Percentiles rank a stretch among this genome's conserved stretches.
Evolutionary conservation across 2,113 vertebrate species (phyloP).

Genomic region (Cromileptes altivelis): DNA sequence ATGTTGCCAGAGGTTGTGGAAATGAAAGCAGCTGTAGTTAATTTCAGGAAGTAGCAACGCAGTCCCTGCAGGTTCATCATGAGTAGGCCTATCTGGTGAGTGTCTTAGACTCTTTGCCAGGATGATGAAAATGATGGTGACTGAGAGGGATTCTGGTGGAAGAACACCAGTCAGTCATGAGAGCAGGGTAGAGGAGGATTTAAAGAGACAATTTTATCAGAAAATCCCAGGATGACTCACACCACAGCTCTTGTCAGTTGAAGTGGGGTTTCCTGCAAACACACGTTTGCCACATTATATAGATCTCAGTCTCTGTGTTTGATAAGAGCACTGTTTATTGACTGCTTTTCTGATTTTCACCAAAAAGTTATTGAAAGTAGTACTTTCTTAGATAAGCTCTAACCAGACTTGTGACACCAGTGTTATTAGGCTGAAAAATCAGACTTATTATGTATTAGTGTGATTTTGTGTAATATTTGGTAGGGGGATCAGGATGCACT

Average conservation of each 20-base stretch:
- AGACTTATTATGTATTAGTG: background rate
- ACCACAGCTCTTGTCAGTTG: conserved; percentile 55
- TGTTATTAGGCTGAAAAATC: background rate
- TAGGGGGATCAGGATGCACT: conserved; percentile 34
- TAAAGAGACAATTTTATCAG: conserved; percentile 54
- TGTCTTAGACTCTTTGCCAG: conserved; percentile 1
- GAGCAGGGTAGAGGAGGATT: conserved; percentile 43
- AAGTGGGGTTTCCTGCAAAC: conserved; percentile 57
- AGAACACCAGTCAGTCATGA: conserved; percentile 46
- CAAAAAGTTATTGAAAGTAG: background rate
- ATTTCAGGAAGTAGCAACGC: conserved; percentile 26
- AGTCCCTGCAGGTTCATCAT: conserved; percentile 21
- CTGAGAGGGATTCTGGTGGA: conserved; percentile 31
- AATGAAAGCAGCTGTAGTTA: conserved; percentile 1
- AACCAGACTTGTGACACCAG: background rate
- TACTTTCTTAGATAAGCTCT: background rate
- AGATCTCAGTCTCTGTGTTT: conserved; percentile 3
- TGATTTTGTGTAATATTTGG: background rate
- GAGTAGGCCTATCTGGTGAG: background rate
- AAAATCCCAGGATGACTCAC: conserved; percentile 71
- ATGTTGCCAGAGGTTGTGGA: background rate
- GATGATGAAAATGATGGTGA: background rate
- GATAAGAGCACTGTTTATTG: background rate
- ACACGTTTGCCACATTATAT: conserved; percentile 32
- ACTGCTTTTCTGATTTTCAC: conserved; percentile 9